Conservation (phyloP, 2,113 vertebrate genomes). For the Ceratotherium simum region DNA sequence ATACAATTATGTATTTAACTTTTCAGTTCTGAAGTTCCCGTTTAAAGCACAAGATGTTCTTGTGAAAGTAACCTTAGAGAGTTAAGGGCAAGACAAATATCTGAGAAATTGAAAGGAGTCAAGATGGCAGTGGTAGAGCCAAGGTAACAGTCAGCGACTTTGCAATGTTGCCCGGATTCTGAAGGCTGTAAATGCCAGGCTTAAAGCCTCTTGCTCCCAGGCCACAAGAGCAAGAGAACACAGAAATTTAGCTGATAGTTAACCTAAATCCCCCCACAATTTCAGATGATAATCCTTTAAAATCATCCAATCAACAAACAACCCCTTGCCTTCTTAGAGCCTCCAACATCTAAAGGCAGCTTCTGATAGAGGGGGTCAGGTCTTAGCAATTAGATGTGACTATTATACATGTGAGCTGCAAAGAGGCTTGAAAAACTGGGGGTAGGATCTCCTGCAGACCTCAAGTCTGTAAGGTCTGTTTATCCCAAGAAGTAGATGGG, state of each 20-base stretch:
- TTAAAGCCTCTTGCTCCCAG: background rate
- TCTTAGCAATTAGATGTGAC: background rate
- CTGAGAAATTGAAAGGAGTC: background rate
- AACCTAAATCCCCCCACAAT: background rate
- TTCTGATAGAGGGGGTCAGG: too few species aligned
- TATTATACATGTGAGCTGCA: background rate
- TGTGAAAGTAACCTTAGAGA: background rate
- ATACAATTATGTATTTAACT: background rate
- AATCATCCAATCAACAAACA: background rate
- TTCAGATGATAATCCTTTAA: background rate
- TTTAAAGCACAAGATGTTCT: background rate
- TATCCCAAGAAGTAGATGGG: background rate
- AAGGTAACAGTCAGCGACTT: background rate
- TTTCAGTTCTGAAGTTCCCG: background rate
- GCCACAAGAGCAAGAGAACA: background rate
- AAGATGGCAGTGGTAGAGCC: background rate
- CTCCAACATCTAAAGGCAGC: background rate
- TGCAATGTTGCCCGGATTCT: background rate
- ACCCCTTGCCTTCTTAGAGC: background rate
- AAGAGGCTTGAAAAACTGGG: background rate
- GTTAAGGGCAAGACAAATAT: background rate
- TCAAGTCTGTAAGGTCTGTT: background rate
- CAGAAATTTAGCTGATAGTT: background rate
- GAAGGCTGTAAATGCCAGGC: background rate
- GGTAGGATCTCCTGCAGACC: background rate